Evolutionary conservation across 1,140 invertebrate genomes (phyloP).

Genomic region (Steinernema khuongi): DNA sequence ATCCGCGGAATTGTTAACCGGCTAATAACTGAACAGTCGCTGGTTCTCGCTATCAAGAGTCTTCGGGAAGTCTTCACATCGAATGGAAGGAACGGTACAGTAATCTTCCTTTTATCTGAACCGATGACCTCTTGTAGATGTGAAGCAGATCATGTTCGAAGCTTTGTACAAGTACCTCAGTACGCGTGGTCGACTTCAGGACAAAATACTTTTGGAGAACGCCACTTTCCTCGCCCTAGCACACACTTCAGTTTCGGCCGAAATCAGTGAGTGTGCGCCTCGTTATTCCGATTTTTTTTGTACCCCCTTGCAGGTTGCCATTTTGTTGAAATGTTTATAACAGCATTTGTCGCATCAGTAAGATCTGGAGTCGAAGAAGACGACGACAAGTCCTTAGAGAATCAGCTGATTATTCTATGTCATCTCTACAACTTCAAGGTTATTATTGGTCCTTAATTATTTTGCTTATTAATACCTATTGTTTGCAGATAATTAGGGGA

Average conservation of each 20-base stretch:
- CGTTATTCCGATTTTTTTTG: not conserved
- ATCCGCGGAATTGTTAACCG: not conserved
- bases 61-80: not conserved
- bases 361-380: not conserved
- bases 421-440: conserved; percentile 10
- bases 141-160: not conserved
- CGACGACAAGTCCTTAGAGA: not conserved
- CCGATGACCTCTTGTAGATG: not conserved
- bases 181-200: not conserved
- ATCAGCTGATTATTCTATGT: not conserved
- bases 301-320: not conserved
- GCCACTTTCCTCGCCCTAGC: not conserved
- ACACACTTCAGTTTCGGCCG: not conserved
- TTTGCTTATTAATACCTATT: conserved; percentile 10
- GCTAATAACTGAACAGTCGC: not conserved
- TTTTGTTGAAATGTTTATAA: not conserved
- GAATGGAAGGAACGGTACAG: not conserved
- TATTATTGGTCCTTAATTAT: not conserved
- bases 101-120: not conserved
- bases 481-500: conserved; percentile 65
- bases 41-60: not conserved
- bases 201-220: not conserved
- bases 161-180: not conserved
- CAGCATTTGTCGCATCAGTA: not conserved
- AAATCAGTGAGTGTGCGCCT: not conserved